Conservation (phyloP, 2,888 invertebrate genomes). For the Caenorhabditis becei region DNA sequence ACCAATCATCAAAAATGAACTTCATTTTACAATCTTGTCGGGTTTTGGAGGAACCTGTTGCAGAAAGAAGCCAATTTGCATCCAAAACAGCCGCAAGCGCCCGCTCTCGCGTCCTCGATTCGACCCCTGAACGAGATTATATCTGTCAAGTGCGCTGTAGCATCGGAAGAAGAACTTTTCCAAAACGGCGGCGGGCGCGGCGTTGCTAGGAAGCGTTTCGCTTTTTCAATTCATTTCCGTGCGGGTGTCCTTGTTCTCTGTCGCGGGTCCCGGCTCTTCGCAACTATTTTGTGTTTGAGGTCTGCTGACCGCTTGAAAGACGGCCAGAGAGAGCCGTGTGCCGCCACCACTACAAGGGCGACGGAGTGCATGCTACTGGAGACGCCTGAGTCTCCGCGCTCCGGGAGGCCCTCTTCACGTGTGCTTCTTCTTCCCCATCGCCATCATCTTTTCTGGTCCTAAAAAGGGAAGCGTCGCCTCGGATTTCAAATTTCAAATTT, state of each 20-base stretch:
- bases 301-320: slow-evolving; percentile 29
- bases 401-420: slow-evolving; percentile 21
- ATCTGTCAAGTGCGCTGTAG: slow-evolving; percentile 5
- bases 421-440: slow-evolving; percentile 25
- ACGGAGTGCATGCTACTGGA: slow-evolving; percentile 47
- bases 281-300: slow-evolving; percentile 35
- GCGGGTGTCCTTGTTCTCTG: slow-evolving; percentile 10
- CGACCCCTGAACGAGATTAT: slow-evolving; percentile 29
- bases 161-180: background rate
- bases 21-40: background rate
- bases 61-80: slow-evolving; percentile 33
- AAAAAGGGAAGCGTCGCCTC: slow-evolving; percentile 35
- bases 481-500: slow-evolving; percentile 48
- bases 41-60: background rate
- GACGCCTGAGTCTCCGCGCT: slow-evolving; percentile 39
- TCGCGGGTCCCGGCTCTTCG: slow-evolving; percentile 5
- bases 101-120: slow-evolving; percentile 26
- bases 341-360: slow-evolving; percentile 34
- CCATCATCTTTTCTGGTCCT: slow-evolving; percentile 16
- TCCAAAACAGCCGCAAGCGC: slow-evolving; percentile 30
- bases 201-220: slow-evolving; percentile 34
- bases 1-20: background rate
- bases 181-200: background rate
- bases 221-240: background rate
- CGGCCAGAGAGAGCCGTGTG: slow-evolving; percentile 29